Evolutionary conservation across 2,113 vertebrate species (phyloP).

Genomic region (Podarcis cretensis): DNA sequence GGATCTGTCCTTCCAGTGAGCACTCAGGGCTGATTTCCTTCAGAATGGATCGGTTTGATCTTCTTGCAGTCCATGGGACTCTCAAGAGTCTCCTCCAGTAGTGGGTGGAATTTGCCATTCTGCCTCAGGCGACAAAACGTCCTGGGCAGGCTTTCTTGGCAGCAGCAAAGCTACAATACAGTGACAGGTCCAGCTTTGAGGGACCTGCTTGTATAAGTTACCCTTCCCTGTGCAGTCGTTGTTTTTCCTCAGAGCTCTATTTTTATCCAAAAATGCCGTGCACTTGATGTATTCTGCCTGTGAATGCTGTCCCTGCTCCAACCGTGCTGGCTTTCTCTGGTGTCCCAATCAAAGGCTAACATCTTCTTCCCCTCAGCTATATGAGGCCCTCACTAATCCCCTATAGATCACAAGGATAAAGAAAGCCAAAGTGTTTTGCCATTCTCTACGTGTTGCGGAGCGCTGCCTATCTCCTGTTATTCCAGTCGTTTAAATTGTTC

Average conservation of each 20-base stretch:
- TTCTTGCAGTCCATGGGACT: too few species aligned
- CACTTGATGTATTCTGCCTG: background rate
- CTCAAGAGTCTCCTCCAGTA: background rate
- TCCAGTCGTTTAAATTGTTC: slow-evolving; percentile 37
- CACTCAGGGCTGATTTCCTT: too few species aligned
- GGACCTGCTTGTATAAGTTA: background rate
- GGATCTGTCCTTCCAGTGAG: too few species aligned
- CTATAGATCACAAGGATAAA: background rate
- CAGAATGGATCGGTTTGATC: too few species aligned
- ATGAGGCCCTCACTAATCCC: background rate
- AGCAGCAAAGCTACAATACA: background rate
- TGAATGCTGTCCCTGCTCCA: background rate
- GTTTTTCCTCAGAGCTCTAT: background rate
- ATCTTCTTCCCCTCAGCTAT: background rate
- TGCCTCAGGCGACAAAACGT: background rate
- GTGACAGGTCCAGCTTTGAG: background rate
- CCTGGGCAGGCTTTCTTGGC: background rate
- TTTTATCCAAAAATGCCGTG: slow-evolving; percentile 4
- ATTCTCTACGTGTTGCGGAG: background rate
- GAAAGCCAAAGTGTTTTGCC: slow-evolving; percentile 4
- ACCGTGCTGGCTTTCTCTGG: background rate
- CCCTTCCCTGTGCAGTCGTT: background rate
- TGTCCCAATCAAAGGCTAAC: background rate
- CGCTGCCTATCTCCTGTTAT: slow-evolving; percentile 7
- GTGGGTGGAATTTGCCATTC: background rate